Evolutionary conservation across 1,140 invertebrate genomes (phyloP).

Genomic region (Dufourea novaeangliae): DNA sequence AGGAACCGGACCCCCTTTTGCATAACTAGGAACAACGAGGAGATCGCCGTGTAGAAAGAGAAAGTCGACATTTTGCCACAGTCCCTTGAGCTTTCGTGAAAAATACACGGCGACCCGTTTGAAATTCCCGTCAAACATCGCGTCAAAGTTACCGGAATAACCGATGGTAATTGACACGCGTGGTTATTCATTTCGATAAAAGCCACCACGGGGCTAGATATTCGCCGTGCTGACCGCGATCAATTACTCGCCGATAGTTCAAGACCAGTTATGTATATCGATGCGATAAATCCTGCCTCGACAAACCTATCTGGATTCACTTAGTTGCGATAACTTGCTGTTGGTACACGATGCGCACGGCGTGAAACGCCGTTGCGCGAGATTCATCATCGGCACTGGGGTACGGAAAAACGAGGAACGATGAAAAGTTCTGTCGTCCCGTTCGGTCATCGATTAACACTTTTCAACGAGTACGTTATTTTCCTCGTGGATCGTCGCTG

Average conservation of each 20-base stretch:
- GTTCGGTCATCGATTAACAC: background rate
- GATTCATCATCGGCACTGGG: background rate
- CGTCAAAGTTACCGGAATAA: background rate
- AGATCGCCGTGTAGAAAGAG: background rate
- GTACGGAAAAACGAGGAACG: background rate
- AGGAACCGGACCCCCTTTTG: background rate
- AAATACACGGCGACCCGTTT: background rate
- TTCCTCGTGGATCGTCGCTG: background rate
- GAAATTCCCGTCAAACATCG: background rate
- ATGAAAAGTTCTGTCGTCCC: background rate
- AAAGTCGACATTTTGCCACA: background rate
- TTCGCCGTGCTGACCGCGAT: background rate
- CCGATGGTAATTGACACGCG: background rate
- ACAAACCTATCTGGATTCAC: conserved; percentile 16
- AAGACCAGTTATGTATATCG: conserved; percentile 25
- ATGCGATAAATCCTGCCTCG: background rate
- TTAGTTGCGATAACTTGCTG: conserved; percentile 16
- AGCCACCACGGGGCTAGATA: background rate
- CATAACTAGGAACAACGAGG: background rate
- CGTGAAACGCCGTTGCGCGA: background rate
- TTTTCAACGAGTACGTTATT: background rate
- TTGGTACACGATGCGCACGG: conserved; percentile 1
- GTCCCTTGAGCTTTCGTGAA: background rate
- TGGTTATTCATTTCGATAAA: background rate
- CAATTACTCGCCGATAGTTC: background rate